phyloP scores from a whole-genome alignment of 2,888 invertebrate genomes.

The Neelides folsomi region DNA sequence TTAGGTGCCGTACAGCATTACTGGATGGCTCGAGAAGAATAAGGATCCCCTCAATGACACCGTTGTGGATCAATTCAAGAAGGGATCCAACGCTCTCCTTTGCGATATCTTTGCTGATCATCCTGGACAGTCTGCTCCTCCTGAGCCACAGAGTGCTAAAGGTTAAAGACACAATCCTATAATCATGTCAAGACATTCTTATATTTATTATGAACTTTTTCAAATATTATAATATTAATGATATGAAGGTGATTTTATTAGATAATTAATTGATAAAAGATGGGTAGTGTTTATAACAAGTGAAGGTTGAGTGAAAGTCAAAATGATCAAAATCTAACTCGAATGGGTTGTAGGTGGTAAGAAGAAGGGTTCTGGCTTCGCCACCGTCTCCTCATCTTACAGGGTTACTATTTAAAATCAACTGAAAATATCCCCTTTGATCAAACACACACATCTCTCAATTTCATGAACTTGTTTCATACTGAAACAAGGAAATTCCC shows the following conservation, averaged over 20 bases:
- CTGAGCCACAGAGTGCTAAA: slow-evolving; percentile 2
- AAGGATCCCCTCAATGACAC: slow-evolving; percentile 51
- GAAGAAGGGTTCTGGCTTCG: slow-evolving; percentile 98
- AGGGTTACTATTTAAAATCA: slow-evolving; percentile 46
- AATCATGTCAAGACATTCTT: too few species aligned
- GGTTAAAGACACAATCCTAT: background rate
- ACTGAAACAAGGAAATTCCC: background rate
- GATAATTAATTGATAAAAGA: background rate
- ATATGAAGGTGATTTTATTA: background rate
- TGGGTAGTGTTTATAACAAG: too few species aligned
- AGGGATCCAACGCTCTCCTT: slow-evolving; percentile 38
- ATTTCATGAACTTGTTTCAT: background rate
- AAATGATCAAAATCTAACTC: background rate
- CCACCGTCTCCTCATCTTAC: slow-evolving; percentile 97
- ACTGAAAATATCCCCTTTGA: background rate
- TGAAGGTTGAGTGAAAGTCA: too few species aligned
- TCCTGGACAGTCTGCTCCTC: slow-evolving; percentile 36
- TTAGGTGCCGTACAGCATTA: slow-evolving; percentile 25
- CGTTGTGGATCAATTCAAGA: slow-evolving; percentile 43
- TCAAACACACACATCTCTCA: background rate
- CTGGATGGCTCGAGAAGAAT: slow-evolving; percentile 45
- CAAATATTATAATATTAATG: background rate
- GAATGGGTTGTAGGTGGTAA: slow-evolving; percentile 53
- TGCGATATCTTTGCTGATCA: slow-evolving; percentile 40
- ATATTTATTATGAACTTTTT: too few species aligned